Percentiles rank a stretch among this genome's conserved stretches.
These are phyloP conservation scores for Drosophila diplacantha DNA, from an alignment of 2,888 invertebrate genomes.

Conservation along the genomic window DNA sequence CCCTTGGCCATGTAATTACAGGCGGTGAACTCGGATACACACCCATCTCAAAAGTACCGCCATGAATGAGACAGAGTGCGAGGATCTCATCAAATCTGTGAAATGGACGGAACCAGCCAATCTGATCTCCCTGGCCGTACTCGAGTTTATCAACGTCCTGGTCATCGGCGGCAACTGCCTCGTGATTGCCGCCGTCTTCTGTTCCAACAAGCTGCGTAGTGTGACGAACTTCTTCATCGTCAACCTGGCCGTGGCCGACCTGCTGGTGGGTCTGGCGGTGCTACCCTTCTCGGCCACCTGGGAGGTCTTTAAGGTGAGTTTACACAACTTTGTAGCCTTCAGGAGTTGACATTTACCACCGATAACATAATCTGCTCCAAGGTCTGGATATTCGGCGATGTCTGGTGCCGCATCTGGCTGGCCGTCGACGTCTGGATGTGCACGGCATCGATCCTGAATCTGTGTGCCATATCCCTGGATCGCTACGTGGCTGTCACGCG, in stretches of 20 bases:
- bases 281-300: conserved; percentile 97
- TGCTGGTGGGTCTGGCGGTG: conserved; percentile 96
- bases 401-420: conserved; percentile 98
- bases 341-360: neutral
- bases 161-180: conserved; percentile 94
- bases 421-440: conserved; percentile 99
- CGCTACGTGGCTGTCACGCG: conserved; percentile 98
- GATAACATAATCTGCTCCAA: conserved; percentile 72
- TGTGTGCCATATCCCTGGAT: conserved; percentile 96
- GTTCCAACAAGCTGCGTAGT: conserved; percentile 93
- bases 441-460: conserved; percentile 96
- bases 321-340: no score
- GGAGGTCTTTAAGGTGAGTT: conserved; percentile 90
- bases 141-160: conserved; percentile 90
- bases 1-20: conserved; percentile 50
- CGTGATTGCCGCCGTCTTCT: conserved; percentile 94
- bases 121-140: conserved; percentile 86
- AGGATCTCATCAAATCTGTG: conserved; percentile 87
- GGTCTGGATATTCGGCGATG: conserved; percentile 97
- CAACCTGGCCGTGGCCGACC: conserved; percentile 96
- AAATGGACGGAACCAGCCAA: conserved; percentile 89
- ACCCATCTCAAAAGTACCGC: conserved; percentile 79
- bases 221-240: conserved; percentile 98
- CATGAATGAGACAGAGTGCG: conserved; percentile 90
- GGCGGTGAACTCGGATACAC: conserved; percentile 75